Percentiles rank a stretch among this genome's conserved stretches.
Evolutionary conservation across 2,888 invertebrate genomes (phyloP).

Genomic region (Brachyptera risi): DNA sequence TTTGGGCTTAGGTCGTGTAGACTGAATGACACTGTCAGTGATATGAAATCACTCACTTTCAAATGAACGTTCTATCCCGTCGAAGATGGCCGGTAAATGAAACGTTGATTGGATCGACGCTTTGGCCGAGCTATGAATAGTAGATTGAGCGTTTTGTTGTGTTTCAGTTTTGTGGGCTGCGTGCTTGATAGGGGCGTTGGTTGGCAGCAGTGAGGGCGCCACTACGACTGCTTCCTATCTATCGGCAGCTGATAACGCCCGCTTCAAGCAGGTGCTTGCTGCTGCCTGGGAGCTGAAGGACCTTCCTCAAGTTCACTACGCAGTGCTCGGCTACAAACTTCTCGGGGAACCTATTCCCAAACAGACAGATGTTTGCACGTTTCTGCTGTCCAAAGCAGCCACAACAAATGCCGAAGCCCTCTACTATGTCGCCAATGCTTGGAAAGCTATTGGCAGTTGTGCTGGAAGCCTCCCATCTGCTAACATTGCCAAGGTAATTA

Average conservation of each 20-base stretch:
- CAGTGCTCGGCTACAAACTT: constrained; percentile 65
- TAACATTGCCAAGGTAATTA: constrained; percentile 45
- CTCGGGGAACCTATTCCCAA: constrained; percentile 58
- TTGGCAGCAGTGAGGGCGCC: constrained; percentile 47
- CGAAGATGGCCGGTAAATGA: too few relatives aligned
- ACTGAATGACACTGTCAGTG: too few relatives aligned
- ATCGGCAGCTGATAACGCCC: constrained; percentile 40
- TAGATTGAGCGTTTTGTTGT: too few relatives aligned
- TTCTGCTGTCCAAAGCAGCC: constrained; percentile 42
- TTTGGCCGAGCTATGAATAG: too few relatives aligned
- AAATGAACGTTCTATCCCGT: too few relatives aligned
- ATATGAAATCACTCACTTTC: too few relatives aligned
- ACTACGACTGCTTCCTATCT: constrained; percentile 43
- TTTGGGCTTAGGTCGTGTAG: too few relatives aligned
- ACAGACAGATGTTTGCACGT: constrained; percentile 51
- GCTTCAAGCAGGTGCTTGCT: constrained; percentile 41
- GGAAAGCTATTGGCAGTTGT: constrained; percentile 55
- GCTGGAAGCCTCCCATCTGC: constrained; percentile 51
- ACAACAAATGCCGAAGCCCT: constrained; percentile 47
- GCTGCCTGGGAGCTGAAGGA: constrained; percentile 49
- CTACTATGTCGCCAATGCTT: constrained; percentile 63
- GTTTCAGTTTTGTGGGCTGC: neutral
- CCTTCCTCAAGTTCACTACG: constrained; percentile 64
- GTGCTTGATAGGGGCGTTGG: neutral
- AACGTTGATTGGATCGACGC: too few relatives aligned